A percentile compares a stretch with the other conserved stretches of the same genome.
Evolutionary conservation across 2,797 vertebrate species (phyloP).

Genomic region (Cryptoprocta ferox): DNA sequence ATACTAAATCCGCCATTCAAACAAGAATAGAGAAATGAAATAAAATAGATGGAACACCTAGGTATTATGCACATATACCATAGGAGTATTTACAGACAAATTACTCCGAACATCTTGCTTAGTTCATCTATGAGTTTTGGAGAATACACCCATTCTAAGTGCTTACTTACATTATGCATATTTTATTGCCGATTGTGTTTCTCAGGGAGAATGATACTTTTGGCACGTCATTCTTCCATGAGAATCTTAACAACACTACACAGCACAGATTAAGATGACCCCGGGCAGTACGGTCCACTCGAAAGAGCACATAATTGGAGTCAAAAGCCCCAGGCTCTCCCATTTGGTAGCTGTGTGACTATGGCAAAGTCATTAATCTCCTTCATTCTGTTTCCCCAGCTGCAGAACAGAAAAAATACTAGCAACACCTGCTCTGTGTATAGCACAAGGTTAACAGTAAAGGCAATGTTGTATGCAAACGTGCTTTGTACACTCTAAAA

Average conservation of each 20-base stretch:
- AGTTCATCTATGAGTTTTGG: constrained; percentile 12
- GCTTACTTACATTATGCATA: not conserved
- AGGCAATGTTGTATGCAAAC: constrained; percentile 6
- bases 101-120: constrained; percentile 18
- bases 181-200: not conserved
- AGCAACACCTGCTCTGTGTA: constrained; percentile 52
- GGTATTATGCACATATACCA: not conserved
- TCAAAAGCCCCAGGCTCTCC: not conserved
- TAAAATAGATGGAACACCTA: not conserved
- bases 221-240: not conserved
- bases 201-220: constrained; percentile 29
- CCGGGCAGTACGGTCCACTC: not conserved
- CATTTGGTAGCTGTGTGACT: not conserved
- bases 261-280: not conserved
- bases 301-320: not conserved
- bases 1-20: not conserved
- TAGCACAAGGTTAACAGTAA: constrained; percentile 13
- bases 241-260: constrained; percentile 10
- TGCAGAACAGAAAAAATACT: constrained; percentile 48
- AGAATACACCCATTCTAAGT: not conserved
- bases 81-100: constrained; percentile 34
- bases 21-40: not conserved
- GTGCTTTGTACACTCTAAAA: constrained; percentile 3
- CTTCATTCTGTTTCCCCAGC: constrained; percentile 57
- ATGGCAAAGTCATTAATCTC: constrained; percentile 57